A percentile compares a stretch with the other conserved stretches of the same genome.
Conservation (phyloP, 2,888 invertebrate genomes). For the Calliopum simillimum region DNA sequence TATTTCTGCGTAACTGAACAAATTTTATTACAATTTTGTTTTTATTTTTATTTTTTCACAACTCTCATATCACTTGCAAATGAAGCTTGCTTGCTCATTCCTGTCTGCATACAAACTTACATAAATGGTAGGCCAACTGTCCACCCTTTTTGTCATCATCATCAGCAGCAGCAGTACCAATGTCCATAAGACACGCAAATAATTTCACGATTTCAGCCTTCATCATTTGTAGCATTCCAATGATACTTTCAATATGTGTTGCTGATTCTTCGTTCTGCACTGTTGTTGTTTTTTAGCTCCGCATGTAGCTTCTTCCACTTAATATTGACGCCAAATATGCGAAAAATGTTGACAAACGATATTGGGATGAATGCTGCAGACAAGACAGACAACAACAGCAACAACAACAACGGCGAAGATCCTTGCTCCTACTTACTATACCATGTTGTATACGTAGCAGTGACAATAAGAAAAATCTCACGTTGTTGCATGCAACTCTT, state of each 20-base stretch:
- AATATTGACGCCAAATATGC: conserved; percentile 67
- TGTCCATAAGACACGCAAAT: conserved; percentile 63
- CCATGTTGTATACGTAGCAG: too few species aligned
- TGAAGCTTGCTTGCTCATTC: too few species aligned
- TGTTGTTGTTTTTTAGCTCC: too few species aligned
- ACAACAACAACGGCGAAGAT: too few species aligned
- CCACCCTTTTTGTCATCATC: too few species aligned
- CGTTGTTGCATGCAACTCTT: not conserved
- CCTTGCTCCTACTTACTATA: not conserved
- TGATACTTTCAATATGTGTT: conserved; percentile 56
- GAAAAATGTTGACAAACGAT: conserved; percentile 66
- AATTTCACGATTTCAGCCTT: conserved; percentile 65
- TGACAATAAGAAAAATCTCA: not conserved
- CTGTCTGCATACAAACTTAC: too few species aligned
- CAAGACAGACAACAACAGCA: not conserved
- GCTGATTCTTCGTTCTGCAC: conserved; percentile 13
- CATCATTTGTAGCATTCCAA: conserved; percentile 66
- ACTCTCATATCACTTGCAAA: too few species aligned
- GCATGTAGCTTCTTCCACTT: conserved; percentile 55
- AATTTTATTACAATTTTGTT: too few species aligned
- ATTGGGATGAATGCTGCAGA: conserved; percentile 38
- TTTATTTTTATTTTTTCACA: too few species aligned
- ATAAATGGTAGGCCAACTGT: too few species aligned
- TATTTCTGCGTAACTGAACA: too few species aligned
- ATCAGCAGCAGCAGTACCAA: too few species aligned